Evolutionary conservation across 2,888 invertebrate genomes (phyloP).

Genomic region (Amiota communis): DNA sequence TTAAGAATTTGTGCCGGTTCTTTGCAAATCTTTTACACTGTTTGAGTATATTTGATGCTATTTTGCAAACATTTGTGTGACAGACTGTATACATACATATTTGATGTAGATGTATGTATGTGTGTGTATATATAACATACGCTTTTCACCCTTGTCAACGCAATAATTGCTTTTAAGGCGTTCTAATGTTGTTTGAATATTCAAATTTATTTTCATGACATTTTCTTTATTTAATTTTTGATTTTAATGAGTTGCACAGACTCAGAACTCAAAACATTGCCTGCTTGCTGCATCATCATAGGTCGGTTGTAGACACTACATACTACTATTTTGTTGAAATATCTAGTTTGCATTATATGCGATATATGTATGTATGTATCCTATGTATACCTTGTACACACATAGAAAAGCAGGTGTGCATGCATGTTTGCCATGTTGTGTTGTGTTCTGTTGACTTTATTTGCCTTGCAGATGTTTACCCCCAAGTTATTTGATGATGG

Average conservation of each 20-base stretch:
- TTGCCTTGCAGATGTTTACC: not conserved
- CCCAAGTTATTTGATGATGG: not conserved
- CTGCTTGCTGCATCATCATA: no score
- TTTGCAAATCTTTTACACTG: no score
- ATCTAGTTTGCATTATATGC: not conserved
- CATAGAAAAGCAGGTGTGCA: not conserved
- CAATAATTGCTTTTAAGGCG: constrained; percentile 21
- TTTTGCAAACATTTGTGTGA: not conserved
- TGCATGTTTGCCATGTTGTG: not conserved
- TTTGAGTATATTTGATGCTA: not conserved
- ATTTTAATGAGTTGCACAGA: constrained; percentile 21
- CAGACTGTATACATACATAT: not conserved
- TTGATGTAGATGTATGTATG: not conserved
- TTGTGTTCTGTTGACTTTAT: not conserved
- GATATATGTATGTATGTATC: no score
- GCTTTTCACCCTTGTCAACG: constrained; percentile 21
- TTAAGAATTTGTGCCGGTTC: no score
- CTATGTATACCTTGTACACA: no score
- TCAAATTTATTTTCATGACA: constrained; percentile 23
- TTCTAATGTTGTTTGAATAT: constrained; percentile 20
- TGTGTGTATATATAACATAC: not conserved
- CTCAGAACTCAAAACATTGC: not conserved
- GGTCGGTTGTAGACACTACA: not conserved
- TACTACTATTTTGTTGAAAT: not conserved
- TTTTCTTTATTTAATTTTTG: constrained; percentile 25